Conservation (phyloP, 2,888 invertebrate species). For the Folsomia candida region DNA sequence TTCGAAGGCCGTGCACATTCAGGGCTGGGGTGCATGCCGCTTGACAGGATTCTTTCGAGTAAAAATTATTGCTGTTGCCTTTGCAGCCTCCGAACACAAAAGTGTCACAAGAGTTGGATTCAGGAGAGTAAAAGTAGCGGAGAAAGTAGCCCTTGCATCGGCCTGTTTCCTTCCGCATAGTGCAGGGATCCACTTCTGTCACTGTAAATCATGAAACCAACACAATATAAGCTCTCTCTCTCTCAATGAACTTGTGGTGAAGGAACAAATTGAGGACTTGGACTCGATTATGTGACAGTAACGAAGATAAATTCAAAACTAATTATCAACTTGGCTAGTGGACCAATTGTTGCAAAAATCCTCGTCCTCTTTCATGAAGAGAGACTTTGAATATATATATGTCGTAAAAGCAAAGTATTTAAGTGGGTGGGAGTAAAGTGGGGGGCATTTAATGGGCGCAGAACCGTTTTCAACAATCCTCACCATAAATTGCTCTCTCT, state of each 20-base stretch:
- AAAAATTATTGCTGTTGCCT: conserved; percentile 52
- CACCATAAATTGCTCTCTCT: conserved; percentile 14
- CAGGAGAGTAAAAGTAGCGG: conserved; percentile 49
- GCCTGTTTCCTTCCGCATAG: conserved; percentile 42
- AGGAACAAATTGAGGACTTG: conserved; percentile 6
- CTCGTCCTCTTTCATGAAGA: neutral
- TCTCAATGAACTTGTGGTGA: neutral
- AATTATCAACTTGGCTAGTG: conserved; percentile 5
- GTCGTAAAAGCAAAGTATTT: neutral
- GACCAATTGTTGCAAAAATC: neutral
- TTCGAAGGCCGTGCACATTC: conserved; percentile 29
- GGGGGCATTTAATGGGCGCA: neutral
- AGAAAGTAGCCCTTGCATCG: conserved; percentile 44
- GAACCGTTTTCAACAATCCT: neutral
- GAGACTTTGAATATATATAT: neutral
- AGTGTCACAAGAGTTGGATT: conserved; percentile 49
- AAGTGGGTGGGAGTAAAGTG: neutral
- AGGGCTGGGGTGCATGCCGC: conserved; percentile 38
- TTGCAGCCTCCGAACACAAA: conserved; percentile 52
- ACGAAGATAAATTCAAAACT: neutral
- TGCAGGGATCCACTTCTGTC: conserved; percentile 43
- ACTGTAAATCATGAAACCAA: conserved; percentile 24
- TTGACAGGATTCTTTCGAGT: conserved; percentile 35
- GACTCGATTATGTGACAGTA: neutral
- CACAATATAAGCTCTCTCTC: neutral